Percentiles rank a stretch among this genome's conserved stretches.
These are phyloP conservation scores for Corythaeola cristata DNA, from an alignment of 2,113 vertebrate genomes.

Conservation along the genomic window DNA sequence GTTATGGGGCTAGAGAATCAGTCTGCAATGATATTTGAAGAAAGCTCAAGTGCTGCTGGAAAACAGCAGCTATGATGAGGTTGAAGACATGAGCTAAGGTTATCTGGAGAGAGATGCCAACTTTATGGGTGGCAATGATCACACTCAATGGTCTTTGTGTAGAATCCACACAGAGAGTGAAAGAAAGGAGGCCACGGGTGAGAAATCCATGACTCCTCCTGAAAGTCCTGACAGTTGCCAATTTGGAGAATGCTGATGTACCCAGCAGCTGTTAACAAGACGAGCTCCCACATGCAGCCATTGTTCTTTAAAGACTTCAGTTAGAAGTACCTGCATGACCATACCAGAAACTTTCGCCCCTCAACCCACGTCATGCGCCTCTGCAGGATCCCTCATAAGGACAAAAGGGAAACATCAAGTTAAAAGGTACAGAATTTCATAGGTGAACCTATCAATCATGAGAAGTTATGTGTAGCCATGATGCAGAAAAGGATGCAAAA, in stretches of 20 bases:
- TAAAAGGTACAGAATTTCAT: not conserved
- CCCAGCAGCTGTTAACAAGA: constrained; percentile 9
- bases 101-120: not conserved
- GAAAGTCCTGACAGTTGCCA: not conserved
- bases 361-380: not conserved
- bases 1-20: not conserved
- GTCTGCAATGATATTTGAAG: not conserved
- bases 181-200: not conserved
- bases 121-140: not conserved
- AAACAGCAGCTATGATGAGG: not conserved
- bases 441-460: not conserved
- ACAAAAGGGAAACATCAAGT: not conserved
- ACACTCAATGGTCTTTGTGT: not conserved
- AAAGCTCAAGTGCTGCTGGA: constrained; percentile 36
- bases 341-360: not conserved
- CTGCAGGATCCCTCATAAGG: not conserved
- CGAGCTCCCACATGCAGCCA: not conserved
- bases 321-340: constrained; percentile 39
- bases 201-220: not conserved
- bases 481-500: constrained; percentile 66
- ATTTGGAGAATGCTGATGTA: not conserved
- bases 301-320: not conserved
- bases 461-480: constrained; percentile 34
- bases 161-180: not conserved
- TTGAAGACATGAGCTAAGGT: not conserved